Base-by-base conservation (phyloP, 2,888 invertebrate genomes). In the Leucania comma region DNA sequence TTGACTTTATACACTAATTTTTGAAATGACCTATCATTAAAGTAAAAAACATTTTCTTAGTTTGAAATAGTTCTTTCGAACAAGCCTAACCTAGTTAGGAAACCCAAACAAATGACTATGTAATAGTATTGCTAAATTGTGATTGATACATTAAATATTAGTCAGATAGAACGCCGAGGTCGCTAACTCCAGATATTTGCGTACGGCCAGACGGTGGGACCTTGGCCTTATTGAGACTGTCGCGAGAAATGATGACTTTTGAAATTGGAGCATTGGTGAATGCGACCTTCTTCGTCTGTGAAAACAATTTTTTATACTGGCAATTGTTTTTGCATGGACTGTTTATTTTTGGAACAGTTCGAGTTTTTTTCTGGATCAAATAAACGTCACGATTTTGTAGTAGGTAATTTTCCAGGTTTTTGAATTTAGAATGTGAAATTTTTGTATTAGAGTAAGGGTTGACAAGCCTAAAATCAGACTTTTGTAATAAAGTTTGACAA, bases 171-270 rank as follows among this genome's bases (percentile, higher is more conserved):
- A 65, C 81, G 71, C 68, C 76, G 77, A 81, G 83, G 83, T 72
- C 77, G 58, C 68, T 32, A 65, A 68, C 63, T 73, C 73, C 78
- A 80, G 81, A 81, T 79, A 82, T 82, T 82, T 79, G 79, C 78
- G 82, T 80, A 60, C 79, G 72, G 46, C 75, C 42, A 80, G 73
- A 77, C 80, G 50, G 50, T 42, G 54, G 32, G 53, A 71, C 84
- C 83, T 83, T 83, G 83, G 75, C 75, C 66, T 81, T 82, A 83
- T 83, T 83, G 63, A 68, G 64, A 79, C 48, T 74, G 83, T 81
- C 70, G 65, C 72, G 76, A 64, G 77, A 78, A 75, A 75, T 69
- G 57, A 75, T 75, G 70, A 60, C 76, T 72, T 75, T 82, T 80
- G 62, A 74, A 78, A 72, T 83, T 81, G 68, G 71, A 79, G 14